These are phyloP conservation scores for Lordiphosa andalusiaca DNA, from an alignment of 2,888 invertebrate species.

Conservation along the genomic window DNA sequence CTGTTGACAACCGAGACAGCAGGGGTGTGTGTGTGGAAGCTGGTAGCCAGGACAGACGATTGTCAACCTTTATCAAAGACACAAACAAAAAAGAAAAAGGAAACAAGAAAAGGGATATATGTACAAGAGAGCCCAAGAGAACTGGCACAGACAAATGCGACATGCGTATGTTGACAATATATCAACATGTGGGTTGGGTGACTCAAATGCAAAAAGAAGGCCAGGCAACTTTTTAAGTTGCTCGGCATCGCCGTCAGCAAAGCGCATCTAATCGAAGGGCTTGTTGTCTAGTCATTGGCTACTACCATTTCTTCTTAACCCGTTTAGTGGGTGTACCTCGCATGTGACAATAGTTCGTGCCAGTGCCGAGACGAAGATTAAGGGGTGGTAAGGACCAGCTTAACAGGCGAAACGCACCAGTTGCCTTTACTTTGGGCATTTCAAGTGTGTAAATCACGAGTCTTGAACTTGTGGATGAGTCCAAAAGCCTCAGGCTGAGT, in stretches of 20 bases:
- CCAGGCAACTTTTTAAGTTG: slow-evolving; percentile 16
- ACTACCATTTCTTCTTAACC: slow-evolving; percentile 33
- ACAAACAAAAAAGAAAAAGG: slow-evolving; percentile 31
- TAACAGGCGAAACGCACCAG: slow-evolving; percentile 36
- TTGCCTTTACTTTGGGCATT: slow-evolving; percentile 34
- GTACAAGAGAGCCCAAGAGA: slow-evolving; percentile 27
- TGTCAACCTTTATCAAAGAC: slow-evolving; percentile 72
- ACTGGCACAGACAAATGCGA: slow-evolving; percentile 74
- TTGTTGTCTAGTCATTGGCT: slow-evolving; percentile 9
- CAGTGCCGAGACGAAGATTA: slow-evolving; percentile 40
- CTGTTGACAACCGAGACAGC: slow-evolving; percentile 54
- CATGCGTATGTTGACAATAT: slow-evolving; percentile 77
- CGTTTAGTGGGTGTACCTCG: slow-evolving; percentile 57
- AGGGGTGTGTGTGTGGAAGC: slow-evolving; percentile 6
- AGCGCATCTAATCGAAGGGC: slow-evolving; percentile 58
- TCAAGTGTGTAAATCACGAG: slow-evolving; percentile 43
- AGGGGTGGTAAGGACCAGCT: slow-evolving; percentile 25
- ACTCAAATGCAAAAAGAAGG: slow-evolving; percentile 53
- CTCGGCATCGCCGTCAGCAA: slow-evolving; percentile 26
- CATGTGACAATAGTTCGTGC: slow-evolving; percentile 60
- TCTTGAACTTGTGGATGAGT: slow-evolving; percentile 36
- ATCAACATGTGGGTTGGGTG: slow-evolving; percentile 69
- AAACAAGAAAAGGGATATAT: slow-evolving; percentile 14
- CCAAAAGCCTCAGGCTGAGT: slow-evolving; percentile 29
- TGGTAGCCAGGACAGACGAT: slow-evolving; percentile 19